phyloP scores from a whole-genome alignment of 2,888 invertebrate genomes.

The Carabus problematicus region DNA sequence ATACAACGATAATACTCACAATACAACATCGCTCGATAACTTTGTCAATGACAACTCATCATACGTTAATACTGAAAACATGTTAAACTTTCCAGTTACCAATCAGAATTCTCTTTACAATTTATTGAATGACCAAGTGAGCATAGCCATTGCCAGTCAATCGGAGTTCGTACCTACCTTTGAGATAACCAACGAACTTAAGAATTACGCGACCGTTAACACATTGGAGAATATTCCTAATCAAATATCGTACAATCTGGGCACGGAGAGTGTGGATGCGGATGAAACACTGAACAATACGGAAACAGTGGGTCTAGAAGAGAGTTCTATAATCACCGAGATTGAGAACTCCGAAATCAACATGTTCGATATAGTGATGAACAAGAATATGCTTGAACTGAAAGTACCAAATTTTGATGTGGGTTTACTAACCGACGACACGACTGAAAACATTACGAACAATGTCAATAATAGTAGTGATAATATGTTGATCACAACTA shows the following conservation, averaged over 20 bases:
- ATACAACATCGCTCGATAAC: constrained; percentile 14
- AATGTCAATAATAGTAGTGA: constrained; percentile 21
- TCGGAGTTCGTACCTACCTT: constrained; percentile 34
- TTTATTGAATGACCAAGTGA: constrained; percentile 30
- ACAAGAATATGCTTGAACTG: constrained; percentile 44
- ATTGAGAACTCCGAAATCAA: constrained; percentile 57
- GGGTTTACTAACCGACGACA: constrained; percentile 48
- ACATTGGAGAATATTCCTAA: constrained; percentile 57
- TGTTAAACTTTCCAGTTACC: constrained; percentile 37
- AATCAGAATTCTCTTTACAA: constrained; percentile 33
- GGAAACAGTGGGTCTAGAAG: constrained; percentile 54
- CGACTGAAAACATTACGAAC: constrained; percentile 2
- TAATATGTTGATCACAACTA: constrained; percentile 19
- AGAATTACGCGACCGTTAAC: constrained; percentile 58
- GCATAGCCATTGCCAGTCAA: constrained; percentile 34
- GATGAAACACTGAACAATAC: constrained; percentile 55
- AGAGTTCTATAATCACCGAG: constrained; percentile 58
- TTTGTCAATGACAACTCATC: constrained; percentile 2
- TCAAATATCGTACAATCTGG: constrained; percentile 57
- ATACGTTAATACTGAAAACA: constrained; percentile 30
- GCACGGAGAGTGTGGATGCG: constrained; percentile 57
- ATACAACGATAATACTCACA: constrained; percentile 7
- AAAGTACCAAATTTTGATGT: constrained; percentile 49
- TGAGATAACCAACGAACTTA: constrained; percentile 53
- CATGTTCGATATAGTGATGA: constrained; percentile 53